These are phyloP conservation scores for Lasioglossum lativentre DNA, from an alignment of 2,888 invertebrate genomes.

Conservation along the genomic window DNA sequence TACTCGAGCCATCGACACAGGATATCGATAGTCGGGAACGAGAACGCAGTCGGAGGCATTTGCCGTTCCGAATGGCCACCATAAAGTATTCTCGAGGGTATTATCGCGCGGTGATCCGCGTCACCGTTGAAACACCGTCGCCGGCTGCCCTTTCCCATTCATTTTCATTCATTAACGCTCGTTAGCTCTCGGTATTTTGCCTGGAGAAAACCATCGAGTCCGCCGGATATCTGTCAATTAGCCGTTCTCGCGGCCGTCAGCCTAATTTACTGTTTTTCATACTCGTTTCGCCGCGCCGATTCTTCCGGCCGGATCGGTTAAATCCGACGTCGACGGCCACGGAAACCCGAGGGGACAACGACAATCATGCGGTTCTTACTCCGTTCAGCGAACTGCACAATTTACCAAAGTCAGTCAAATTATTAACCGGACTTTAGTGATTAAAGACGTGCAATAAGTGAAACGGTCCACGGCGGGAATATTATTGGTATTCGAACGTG, in stretches of 20 bases:
- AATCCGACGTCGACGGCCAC: not conserved
- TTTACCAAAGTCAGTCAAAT: not conserved
- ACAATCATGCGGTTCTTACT: not conserved
- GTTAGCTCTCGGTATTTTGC: slow-evolving; percentile 62
- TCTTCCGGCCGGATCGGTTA: not conserved
- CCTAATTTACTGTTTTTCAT: slow-evolving; percentile 4
- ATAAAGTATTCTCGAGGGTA: slow-evolving; percentile 64
- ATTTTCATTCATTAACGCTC: slow-evolving; percentile 72
- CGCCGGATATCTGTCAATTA: slow-evolving; percentile 50
- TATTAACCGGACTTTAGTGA: not conserved
- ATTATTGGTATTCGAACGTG: not conserved
- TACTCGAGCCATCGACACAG: not conserved
- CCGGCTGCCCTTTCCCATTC: slow-evolving; percentile 56
- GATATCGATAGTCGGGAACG: slow-evolving; percentile 19
- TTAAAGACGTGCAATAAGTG: not conserved
- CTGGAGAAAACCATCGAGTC: slow-evolving; percentile 45
- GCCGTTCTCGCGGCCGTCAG: not conserved
- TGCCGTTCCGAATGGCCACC: slow-evolving; percentile 54
- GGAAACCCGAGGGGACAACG: not conserved
- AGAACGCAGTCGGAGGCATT: slow-evolving; percentile 52
- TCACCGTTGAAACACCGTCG: slow-evolving; percentile 62
- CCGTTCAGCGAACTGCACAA: not conserved
- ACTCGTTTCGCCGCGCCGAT: not conserved
- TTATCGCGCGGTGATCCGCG: slow-evolving; percentile 66
- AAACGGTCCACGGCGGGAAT: not conserved